Conservation (phyloP, 2,113 vertebrate genomes). For the Typhlomys cinereus region DNA sequence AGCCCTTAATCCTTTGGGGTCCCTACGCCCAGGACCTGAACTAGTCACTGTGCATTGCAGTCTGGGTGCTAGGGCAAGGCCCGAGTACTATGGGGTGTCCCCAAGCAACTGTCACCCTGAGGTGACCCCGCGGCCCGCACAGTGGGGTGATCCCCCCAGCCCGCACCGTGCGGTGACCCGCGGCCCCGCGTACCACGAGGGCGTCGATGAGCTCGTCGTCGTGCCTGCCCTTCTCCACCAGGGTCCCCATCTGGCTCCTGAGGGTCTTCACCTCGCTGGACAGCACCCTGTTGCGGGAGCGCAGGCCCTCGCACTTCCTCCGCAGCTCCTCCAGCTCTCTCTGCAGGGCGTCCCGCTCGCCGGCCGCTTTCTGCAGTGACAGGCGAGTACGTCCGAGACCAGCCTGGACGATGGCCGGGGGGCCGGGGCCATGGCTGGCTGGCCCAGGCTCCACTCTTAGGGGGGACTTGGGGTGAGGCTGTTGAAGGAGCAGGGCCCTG, state of each 20-base stretch:
- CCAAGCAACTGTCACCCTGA: no score
- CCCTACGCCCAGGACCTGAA: not conserved
- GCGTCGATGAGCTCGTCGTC: conserved; percentile 92
- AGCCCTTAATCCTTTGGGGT: not conserved
- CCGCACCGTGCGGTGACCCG: not conserved
- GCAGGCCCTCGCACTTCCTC: conserved; percentile 88
- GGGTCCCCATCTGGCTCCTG: conserved; percentile 88
- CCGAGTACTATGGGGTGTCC: not conserved
- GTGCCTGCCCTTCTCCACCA: conserved; percentile 92
- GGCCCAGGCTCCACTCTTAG: not conserved
- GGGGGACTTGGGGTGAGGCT: not conserved
- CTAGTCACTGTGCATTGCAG: no score
- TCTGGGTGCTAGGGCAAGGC: no score
- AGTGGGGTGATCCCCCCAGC: no score
- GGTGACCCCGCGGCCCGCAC: no score
- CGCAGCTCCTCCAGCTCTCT: conserved; percentile 88
- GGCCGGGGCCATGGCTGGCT: fast-evolving
- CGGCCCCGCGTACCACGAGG: conserved; percentile 87
- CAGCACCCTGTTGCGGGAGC: conserved; percentile 90
- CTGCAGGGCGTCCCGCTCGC: conserved; percentile 86
- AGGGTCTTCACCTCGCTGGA: conserved; percentile 89
- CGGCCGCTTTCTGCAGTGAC: conserved; percentile 84
- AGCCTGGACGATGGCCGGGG: not conserved
- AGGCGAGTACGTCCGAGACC: not conserved
- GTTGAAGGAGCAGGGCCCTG: not conserved